These are phyloP conservation scores for Mesembrinibis cayennensis DNA, from an alignment of 2,113 vertebrate genomes.

Conservation along the genomic window DNA sequence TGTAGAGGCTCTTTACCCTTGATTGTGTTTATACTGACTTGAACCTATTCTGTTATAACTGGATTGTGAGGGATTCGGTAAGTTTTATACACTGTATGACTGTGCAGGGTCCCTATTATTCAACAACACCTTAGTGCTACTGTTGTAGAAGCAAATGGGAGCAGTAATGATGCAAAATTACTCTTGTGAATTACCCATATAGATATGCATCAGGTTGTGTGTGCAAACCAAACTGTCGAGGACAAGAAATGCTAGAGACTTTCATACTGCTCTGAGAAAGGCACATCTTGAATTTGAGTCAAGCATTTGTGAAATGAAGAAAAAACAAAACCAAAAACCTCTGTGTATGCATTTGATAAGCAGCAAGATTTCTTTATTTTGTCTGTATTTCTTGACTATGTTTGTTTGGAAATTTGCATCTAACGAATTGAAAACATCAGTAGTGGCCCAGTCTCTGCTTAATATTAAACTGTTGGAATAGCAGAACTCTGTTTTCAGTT, in stretches of 20 bases:
- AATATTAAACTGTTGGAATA: background rate
- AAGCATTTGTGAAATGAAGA: background rate
- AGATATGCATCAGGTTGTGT: accelerated
- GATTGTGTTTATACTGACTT: background rate
- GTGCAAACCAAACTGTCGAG: background rate
- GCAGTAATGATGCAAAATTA: background rate
- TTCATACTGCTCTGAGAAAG: background rate
- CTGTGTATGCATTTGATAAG: background rate
- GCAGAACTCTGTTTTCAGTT: background rate
- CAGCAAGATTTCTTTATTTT: background rate
- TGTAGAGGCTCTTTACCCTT: background rate
- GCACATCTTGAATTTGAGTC: background rate
- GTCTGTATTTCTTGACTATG: background rate
- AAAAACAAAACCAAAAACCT: background rate
- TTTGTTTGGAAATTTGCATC: background rate
- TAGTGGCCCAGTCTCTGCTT: background rate
- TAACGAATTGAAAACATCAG: background rate
- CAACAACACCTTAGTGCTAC: background rate
- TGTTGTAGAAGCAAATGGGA: background rate
- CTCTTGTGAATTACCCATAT: background rate
- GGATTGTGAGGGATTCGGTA: background rate
- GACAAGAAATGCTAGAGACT: background rate
- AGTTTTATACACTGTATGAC: background rate
- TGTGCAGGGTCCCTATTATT: background rate
- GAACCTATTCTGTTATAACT: background rate